A percentile compares a stretch with the other conserved stretches of the same genome.
phyloP scores from a whole-genome alignment of 1,140 invertebrate genomes.

The Drosophila miranda region DNA sequence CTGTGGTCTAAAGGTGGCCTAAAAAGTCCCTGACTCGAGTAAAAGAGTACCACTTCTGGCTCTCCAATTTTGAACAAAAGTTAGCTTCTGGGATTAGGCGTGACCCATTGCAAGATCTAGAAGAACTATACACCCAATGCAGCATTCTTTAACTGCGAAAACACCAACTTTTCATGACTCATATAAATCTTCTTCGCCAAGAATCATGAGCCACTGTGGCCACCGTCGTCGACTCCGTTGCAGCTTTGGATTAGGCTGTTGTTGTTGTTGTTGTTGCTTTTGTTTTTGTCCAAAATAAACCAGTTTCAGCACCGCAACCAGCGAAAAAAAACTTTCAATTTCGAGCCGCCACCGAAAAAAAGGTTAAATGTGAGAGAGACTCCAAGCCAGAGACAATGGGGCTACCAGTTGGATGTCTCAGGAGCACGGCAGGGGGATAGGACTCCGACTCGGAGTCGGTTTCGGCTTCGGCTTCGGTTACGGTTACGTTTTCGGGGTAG shows the following conservation, averaged over 20 bases:
- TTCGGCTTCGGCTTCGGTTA: neutral
- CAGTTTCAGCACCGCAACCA: conserved; percentile 61
- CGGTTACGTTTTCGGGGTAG: conserved; percentile 12
- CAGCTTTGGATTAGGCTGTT: conserved; percentile 20
- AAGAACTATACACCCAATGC: too few species aligned
- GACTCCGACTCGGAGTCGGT: neutral
- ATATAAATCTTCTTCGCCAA: too few species aligned
- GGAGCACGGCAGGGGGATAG: neutral
- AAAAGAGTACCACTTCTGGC: too few species aligned
- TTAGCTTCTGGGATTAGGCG: too few species aligned
- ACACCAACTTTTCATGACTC: too few species aligned
- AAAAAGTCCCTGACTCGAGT: neutral
- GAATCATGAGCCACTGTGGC: conserved; percentile 7
- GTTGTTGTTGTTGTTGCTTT: conserved; percentile 15
- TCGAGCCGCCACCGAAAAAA: conserved; percentile 65
- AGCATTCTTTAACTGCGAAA: too few species aligned
- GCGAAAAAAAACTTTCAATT: conserved; percentile 69
- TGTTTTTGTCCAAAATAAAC: conserved; percentile 54
- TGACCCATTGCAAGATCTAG: too few species aligned
- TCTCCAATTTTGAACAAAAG: too few species aligned
- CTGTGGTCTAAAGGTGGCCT: conserved; percentile 12
- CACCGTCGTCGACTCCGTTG: conserved; percentile 18
- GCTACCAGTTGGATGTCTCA: conserved; percentile 5
- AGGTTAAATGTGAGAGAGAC: conserved; percentile 71
- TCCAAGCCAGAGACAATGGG: conserved; percentile 19